Evolutionary conservation across 2,113 vertebrate genomes (phyloP).

Genomic region (Noturus placidus): DNA sequence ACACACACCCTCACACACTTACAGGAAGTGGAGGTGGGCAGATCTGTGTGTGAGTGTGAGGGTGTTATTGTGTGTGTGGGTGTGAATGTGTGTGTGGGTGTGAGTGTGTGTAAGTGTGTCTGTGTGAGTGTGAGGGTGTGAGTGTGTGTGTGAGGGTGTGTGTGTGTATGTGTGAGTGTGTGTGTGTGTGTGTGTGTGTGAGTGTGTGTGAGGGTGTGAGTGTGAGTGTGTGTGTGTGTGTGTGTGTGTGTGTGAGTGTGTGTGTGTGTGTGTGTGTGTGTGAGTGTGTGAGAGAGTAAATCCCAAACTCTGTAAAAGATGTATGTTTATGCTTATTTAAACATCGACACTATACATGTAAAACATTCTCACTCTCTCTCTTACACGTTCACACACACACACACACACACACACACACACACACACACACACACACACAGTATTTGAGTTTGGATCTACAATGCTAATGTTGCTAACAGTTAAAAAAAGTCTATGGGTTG

Average conservation of each 20-base stretch:
- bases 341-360: not conserved
- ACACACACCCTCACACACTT: not conserved
- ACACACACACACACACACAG: not conserved
- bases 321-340: not conserved
- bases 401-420: not conserved
- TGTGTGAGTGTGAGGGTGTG: too few relatives aligned
- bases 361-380: too few relatives aligned
- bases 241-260: not conserved
- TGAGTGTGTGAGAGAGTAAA: not conserved
- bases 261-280: conserved; percentile 1
- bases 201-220: too few relatives aligned
- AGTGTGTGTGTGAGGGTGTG: too few relatives aligned
- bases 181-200: too few relatives aligned
- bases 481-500: not conserved
- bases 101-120: too few relatives aligned
- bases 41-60: too few relatives aligned
- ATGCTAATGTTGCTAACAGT: not conserved
- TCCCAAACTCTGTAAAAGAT: not conserved
- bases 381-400: too few relatives aligned
- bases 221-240: not conserved
- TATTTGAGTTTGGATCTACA: not conserved
- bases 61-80: too few relatives aligned
- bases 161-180: too few relatives aligned
- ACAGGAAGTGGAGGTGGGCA: not conserved
- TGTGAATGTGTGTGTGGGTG: too few relatives aligned